phyloP scores from a whole-genome alignment of 2,888 invertebrate species.

The Pammene aurita region DNA sequence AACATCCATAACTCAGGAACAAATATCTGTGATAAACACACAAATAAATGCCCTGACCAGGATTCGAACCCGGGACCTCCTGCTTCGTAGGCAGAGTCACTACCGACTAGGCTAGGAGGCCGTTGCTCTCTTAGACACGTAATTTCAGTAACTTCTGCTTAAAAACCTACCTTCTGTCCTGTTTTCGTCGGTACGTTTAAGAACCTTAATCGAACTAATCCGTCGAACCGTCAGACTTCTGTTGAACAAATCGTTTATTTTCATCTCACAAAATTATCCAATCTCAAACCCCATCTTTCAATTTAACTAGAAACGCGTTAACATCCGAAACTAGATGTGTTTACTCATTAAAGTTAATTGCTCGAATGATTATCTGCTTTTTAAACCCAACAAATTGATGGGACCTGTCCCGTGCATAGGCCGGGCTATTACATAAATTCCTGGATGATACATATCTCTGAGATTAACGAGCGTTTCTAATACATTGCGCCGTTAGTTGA shows the following conservation, averaged over 20 bases:
- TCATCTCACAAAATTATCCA: slow-evolving; percentile 2
- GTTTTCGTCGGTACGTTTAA: too few species aligned
- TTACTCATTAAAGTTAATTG: slow-evolving; percentile 67
- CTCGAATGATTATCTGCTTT: slow-evolving; percentile 61
- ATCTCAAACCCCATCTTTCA: slow-evolving; percentile 31
- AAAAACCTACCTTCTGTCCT: too few species aligned
- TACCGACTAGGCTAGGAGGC: too few species aligned
- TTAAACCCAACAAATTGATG: slow-evolving; percentile 61
- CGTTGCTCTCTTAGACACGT: too few species aligned
- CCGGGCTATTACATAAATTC: slow-evolving; percentile 50
- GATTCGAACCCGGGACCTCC: too few species aligned
- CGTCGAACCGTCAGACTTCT: background rate
- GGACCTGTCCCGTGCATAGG: slow-evolving; percentile 54
- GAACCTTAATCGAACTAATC: too few species aligned
- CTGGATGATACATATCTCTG: slow-evolving; percentile 45
- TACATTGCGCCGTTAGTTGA: slow-evolving; percentile 51
- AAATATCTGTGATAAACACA: too few species aligned
- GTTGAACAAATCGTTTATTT: slow-evolving; percentile 4
- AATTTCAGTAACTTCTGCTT: too few species aligned
- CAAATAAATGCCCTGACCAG: too few species aligned
- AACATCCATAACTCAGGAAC: too few species aligned
- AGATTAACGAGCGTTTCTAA: slow-evolving; percentile 42
- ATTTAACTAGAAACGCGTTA: slow-evolving; percentile 32
- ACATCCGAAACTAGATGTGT: slow-evolving; percentile 54
- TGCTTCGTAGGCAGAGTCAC: too few species aligned